These are phyloP conservation scores for Crambe crambe DNA, from an alignment of 37 sponge, comb jelly and placozoan genomes.

Conservation along the genomic window DNA sequence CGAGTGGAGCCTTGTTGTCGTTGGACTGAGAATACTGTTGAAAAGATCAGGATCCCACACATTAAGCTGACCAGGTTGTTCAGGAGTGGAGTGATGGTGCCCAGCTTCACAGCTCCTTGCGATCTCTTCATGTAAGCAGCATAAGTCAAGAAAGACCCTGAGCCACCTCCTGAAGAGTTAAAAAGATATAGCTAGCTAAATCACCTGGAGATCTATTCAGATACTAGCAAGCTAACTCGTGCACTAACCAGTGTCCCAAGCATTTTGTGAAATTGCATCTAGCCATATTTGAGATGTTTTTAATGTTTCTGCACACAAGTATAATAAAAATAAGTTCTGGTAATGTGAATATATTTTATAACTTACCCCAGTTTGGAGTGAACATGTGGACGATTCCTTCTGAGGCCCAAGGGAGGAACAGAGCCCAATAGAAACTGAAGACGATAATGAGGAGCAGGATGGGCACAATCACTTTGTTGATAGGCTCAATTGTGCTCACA, in stretches of 20 bases:
- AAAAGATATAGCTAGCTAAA: background rate
- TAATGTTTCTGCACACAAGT: constrained; percentile 9
- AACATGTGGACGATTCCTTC: constrained; percentile 80
- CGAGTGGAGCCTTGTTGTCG: constrained; percentile 1
- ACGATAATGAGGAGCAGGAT: constrained; percentile 65
- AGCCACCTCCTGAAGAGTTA: constrained; percentile 54
- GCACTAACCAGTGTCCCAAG: constrained; percentile 84
- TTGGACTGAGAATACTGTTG: constrained; percentile 69
- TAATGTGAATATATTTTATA: too few relatives aligned
- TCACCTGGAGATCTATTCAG: background rate
- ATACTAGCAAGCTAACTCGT: too few relatives aligned
- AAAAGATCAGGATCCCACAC: constrained; percentile 79
- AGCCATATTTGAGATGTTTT: constrained; percentile 58
- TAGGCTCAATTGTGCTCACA: constrained; percentile 80
- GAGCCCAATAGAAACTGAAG: constrained; percentile 77
- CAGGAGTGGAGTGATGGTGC: constrained; percentile 61
- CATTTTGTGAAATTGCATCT: constrained; percentile 91
- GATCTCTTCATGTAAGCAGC: constrained; percentile 78
- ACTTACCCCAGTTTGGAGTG: constrained; percentile 76
- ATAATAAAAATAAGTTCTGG: background rate
- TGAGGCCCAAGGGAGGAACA: constrained; percentile 69
- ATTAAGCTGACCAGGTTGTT: constrained; percentile 83
- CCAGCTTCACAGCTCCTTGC: constrained; percentile 83
- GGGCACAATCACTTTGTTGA: constrained; percentile 76
- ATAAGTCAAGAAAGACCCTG: constrained; percentile 69